phyloP scores from a whole-genome alignment of 2,113 vertebrate genomes.

The Tenebrosternarchus preto region DNA sequence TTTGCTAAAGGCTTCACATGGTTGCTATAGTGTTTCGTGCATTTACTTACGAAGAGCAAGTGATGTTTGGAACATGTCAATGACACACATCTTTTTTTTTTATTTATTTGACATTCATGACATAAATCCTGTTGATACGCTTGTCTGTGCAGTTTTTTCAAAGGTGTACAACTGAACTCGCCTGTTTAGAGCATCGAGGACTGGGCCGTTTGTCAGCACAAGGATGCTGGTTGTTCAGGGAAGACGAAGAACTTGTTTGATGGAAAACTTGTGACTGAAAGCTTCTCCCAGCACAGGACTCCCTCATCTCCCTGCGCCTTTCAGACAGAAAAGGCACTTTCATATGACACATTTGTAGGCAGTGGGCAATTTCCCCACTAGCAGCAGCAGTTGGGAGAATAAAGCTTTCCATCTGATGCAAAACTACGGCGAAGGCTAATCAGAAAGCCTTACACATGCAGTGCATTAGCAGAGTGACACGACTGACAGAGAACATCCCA shows the following conservation, averaged over 20 bases:
- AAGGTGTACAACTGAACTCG: not conserved
- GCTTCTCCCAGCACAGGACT: not conserved
- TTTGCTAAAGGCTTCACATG: not conserved
- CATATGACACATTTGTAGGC: conserved; percentile 7
- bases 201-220: not conserved
- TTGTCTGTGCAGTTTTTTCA: not conserved
- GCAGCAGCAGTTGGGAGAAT: conserved; percentile 1
- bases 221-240: not conserved
- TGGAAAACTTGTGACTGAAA: conserved; percentile 8
- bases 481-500: not conserved
- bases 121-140: not conserved
- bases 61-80: not conserved
- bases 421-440: conserved; percentile 45
- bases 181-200: not conserved
- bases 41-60: not conserved
- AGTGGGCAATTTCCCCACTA: conserved; percentile 30
- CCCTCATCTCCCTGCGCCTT: not conserved
- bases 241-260: not conserved
- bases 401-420: conserved; percentile 14
- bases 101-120: not conserved
- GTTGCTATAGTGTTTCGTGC: not conserved
- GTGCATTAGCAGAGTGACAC: not conserved
- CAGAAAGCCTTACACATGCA: not conserved
- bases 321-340: conserved; percentile 11
- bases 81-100: not conserved